Evolutionary conservation across 2,113 vertebrate genomes (phyloP), one percentile per base, ranked within the genome.

Genomic region (Catharus bicknelli): DNA sequence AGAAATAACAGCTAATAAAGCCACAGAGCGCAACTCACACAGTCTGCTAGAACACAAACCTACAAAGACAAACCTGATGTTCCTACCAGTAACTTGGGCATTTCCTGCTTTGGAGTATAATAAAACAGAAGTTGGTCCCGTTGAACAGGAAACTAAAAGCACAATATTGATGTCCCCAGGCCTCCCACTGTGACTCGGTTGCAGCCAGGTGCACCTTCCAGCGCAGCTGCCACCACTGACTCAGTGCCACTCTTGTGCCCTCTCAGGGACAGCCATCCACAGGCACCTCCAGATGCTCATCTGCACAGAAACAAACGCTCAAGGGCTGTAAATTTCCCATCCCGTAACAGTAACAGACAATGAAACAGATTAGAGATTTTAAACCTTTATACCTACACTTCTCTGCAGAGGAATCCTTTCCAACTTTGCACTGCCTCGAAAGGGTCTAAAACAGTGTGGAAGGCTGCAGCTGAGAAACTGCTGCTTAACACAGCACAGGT

Each of bases 201-300:
- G 18, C 51, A 36, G 27, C 14, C 51, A 19, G 16, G 32, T 78
- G n/a, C 7, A 10, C 47, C 38, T 40, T 27, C 25, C 50, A 27
- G 23, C 10, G 29, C 23, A 21, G 22, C 32, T 23, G 61, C 61
- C 3, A 1, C 40, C 58, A 38, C 16, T 1, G 34, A 36, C 53
- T 4, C 16, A 16, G 15, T 5, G 66, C 47, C 13, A 1, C 50
- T n/a, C 5, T 25, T 15, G 9, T 0, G 0, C 22, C 54, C 48
- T 21, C 55, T 9, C 1, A 0, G 20, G 12, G 32, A 40, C 23
- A 57, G n/a, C 68, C 36, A 3, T 0, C 4, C 1, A 4, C 1
- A 11, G 40, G 93, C 80, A 82, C 43, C 40, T 59, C 29, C 48
- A 19, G 17, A 10, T 32, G 27, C 4, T 22, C 38, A 1, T 5